Base-by-base conservation (phyloP, 2,113 vertebrate species). In the Tretioscincus oriximinensis region DNA sequence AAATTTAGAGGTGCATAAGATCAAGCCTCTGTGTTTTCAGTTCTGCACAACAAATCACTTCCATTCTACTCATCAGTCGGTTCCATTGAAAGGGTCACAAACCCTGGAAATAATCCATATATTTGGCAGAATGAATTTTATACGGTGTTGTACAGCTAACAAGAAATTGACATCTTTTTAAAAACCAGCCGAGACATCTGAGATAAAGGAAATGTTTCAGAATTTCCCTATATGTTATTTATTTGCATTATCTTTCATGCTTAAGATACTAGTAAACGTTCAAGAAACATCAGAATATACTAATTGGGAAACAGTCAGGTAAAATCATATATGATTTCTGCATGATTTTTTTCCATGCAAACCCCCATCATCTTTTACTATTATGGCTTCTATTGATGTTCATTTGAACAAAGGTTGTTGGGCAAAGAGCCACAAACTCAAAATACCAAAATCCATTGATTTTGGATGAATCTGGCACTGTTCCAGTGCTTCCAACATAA, bases 231-330 rank as follows among this genome's bases (percentile, higher is more conserved):
- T 58, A 65, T 84, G 86, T 58, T 22, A 54, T 77, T 73, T 16
- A 7, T 79, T 87, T 88, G 66, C 86, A 73, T 41, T 63, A 20
- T 74, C 67, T 82, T 85, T 26, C 67, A 9, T 20, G 24, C 78
- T 26, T 29, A 77, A 47, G 47, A 74, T 58, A 76, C 85, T 66
- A 67, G 24, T 61, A 72, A 90, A 78, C 31, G 18, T 64, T 74
- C 31, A 74, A 41, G 26, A 29, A 18, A 74, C 77, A 81, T 78
- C 28, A 60, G 58, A 87, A 87, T 91, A 89, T 88, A 75, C 64
- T 86, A 87, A 88, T 88, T 82, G 79, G 66, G 72, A 86, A 84
- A 31, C 14, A 0, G 77, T 82, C n/a, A 49, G 82, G 70, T n/a
- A 66, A 63, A 26, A 4, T 66, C 73, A 72, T 89, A 72, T 78